These are phyloP conservation scores for Caenorhabditis sp. DNA, from an alignment of 2,888 invertebrate genomes.

Conservation along the genomic window DNA sequence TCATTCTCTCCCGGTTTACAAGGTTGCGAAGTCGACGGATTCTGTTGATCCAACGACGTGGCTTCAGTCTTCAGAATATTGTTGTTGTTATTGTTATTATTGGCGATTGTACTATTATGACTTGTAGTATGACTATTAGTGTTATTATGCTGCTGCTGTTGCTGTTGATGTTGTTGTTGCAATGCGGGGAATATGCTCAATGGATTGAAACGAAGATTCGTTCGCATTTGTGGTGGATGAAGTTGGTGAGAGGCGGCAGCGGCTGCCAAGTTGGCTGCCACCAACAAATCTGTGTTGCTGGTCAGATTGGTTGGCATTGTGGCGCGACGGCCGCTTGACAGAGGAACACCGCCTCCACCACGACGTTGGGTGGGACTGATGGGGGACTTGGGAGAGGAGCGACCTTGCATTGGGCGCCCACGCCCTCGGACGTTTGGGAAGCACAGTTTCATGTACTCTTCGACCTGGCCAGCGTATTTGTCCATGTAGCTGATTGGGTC, in stretches of 20 bases:
- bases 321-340: constrained; percentile 7
- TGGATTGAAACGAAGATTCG: constrained; percentile 16
- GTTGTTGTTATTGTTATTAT: constrained; percentile 10
- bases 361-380: constrained; percentile 32
- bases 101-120: constrained; percentile 29
- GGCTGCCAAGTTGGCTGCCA: constrained; percentile 13
- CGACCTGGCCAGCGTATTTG: constrained; percentile 69
- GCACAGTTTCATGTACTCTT: constrained; percentile 70
- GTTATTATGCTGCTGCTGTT: constrained; percentile 12
- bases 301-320: neutral
- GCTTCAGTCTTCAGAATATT: neutral
- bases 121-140: too few species aligned
- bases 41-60: neutral
- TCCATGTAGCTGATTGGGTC: constrained; percentile 71
- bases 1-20: constrained; percentile 39
- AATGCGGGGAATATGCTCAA: constrained; percentile 44
- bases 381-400: constrained; percentile 50
- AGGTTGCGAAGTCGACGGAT: constrained; percentile 10
- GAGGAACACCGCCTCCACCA: neutral
- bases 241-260: constrained; percentile 2
- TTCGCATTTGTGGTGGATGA: neutral
- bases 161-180: too few species aligned
- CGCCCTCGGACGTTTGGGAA: constrained; percentile 70
- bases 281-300: constrained; percentile 13
- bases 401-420: constrained; percentile 68